A percentile compares a stretch with the other conserved stretches of the same genome.
phyloP scores from a whole-genome alignment of 2,113 vertebrate genomes.

The Tragelaphus strepsiceros region DNA sequence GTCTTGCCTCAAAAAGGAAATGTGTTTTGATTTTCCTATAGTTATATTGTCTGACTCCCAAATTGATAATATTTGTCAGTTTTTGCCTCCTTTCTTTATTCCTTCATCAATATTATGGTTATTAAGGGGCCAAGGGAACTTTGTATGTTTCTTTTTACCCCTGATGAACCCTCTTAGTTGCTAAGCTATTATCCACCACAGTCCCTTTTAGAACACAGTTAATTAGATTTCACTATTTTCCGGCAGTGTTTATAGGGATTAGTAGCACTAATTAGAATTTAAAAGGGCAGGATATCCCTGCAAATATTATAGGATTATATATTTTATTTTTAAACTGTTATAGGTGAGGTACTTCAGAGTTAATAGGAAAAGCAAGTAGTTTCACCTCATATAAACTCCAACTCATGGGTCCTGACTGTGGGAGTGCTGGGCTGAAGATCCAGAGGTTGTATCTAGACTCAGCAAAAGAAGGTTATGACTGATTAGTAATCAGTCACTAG shows the following conservation, averaged over 20 bases:
- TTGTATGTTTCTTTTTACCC: not conserved
- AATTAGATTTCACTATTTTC: constrained; percentile 48
- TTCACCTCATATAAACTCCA: not conserved
- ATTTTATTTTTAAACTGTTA: not conserved
- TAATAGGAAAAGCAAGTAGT: constrained; percentile 21
- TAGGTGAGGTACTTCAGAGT: not conserved
- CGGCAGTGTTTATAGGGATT: not conserved
- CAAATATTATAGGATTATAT: constrained; percentile 31
- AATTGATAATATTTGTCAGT: not conserved
- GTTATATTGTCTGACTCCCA: not conserved
- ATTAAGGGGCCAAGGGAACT: not conserved
- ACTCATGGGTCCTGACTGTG: not conserved
- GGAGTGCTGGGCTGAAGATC: not conserved
- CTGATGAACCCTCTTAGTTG: not conserved
- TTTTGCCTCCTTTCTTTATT: not conserved
- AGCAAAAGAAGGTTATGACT: not conserved
- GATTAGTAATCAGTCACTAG: not conserved
- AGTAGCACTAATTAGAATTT: constrained; percentile 38
- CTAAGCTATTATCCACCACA: not conserved
- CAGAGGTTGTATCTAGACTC: not conserved
- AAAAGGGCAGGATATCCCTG: constrained; percentile 18
- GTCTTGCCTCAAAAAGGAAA: not conserved
- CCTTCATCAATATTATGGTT: not conserved
- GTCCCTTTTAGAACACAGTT: constrained; percentile 10
- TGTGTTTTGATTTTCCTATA: not conserved